These are phyloP conservation scores for Chelonus formosanus DNA, from an alignment of 2,888 invertebrate species.

Conservation along the genomic window DNA sequence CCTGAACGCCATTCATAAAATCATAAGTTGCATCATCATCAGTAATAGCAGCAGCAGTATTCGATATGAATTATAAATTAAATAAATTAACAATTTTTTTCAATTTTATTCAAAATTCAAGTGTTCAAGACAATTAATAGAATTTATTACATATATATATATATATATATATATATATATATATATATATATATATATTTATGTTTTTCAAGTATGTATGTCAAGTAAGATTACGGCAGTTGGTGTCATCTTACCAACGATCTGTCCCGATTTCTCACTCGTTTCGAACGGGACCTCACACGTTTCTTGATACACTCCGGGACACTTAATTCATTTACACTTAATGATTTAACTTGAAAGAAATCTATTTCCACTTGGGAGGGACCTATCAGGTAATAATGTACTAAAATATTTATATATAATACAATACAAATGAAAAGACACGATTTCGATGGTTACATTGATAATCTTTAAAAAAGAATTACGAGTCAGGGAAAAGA, in stretches of 20 bases:
- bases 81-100: too few species aligned
- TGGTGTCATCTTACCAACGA: constrained; percentile 24
- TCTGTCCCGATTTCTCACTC: constrained; percentile 26
- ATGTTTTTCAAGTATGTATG: constrained; percentile 10
- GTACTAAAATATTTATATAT: constrained; percentile 17
- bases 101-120: not conserved
- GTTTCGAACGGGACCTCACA: constrained; percentile 25
- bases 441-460: constrained; percentile 45
- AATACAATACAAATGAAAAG: constrained; percentile 4
- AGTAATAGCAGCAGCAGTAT: too few species aligned
- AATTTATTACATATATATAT: constrained; percentile 10
- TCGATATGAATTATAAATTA: too few species aligned
- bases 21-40: constrained; percentile 22
- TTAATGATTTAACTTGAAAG: constrained; percentile 23
- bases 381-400: constrained; percentile 16
- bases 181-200: constrained; percentile 8
- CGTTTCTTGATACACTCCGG: constrained; percentile 6
- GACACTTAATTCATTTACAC: constrained; percentile 31
- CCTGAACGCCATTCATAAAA: constrained; percentile 29
- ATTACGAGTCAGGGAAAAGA: constrained; percentile 36
- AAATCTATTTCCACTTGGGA: constrained; percentile 30
- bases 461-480: constrained; percentile 38
- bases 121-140: constrained; percentile 2
- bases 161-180: not conserved
- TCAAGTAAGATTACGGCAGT: constrained; percentile 25